A percentile compares a stretch with the other conserved stretches of the same genome.
Evolutionary conservation across 2,888 invertebrate genomes (phyloP).

Genomic region (Pharmacophagus antenor): DNA sequence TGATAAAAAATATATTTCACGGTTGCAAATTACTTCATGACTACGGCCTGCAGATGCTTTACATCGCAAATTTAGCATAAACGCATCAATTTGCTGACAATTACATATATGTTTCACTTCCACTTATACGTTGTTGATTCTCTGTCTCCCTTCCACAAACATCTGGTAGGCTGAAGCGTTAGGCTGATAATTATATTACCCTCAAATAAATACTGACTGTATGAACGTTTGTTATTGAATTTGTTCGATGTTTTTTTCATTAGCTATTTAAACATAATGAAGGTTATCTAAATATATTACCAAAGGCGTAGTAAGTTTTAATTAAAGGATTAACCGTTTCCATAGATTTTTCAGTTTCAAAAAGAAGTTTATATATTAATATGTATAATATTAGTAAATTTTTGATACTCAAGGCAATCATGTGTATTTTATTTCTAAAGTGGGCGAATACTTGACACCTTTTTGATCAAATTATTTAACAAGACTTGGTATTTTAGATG

Average conservation of each 20-base stretch:
- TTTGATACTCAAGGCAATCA: too few relatives aligned
- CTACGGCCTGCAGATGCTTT: constrained; percentile 46
- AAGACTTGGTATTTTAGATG: too few relatives aligned
- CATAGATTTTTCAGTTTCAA: too few relatives aligned
- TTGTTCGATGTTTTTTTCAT: background rate
- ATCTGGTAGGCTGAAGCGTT: background rate
- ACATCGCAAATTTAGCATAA: constrained; percentile 64
- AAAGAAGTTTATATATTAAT: too few relatives aligned
- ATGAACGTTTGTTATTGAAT: background rate
- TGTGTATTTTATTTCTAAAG: too few relatives aligned
- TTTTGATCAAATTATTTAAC: too few relatives aligned
- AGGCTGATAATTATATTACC: background rate
- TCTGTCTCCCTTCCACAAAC: background rate
- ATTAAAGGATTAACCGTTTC: too few relatives aligned
- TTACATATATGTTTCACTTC: constrained; percentile 56
- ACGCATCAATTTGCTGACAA: constrained; percentile 60
- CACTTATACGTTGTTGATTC: constrained; percentile 19
- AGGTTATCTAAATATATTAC: constrained; percentile 17
- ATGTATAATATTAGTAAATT: too few relatives aligned
- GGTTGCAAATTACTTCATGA: constrained; percentile 8
- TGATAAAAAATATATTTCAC: constrained; percentile 40
- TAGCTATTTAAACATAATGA: background rate
- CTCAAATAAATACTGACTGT: background rate
- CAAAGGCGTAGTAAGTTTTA: too few relatives aligned
- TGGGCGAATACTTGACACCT: too few relatives aligned